A percentile compares a stretch with the other conserved stretches of the same genome.
phyloP scores from a whole-genome alignment of 2,888 invertebrate species.

The Eilema depressum region DNA sequence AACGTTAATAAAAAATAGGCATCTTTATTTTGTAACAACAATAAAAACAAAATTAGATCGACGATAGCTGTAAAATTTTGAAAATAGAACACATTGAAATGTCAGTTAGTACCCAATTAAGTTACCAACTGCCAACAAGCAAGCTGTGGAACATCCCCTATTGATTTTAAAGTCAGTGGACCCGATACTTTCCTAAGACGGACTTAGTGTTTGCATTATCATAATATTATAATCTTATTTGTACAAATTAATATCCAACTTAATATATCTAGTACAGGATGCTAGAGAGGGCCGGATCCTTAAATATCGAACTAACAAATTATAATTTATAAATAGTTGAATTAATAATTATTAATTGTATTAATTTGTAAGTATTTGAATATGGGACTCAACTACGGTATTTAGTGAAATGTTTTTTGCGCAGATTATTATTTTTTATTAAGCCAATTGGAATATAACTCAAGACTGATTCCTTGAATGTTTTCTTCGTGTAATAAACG shows the following conservation, averaged over 20 bases:
- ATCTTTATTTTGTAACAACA: too few relatives aligned
- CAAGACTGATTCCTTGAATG: conserved; percentile 79
- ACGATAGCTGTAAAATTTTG: too few relatives aligned
- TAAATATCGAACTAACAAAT: conserved; percentile 63
- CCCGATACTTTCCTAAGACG: conserved; percentile 42
- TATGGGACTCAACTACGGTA: conserved; percentile 85
- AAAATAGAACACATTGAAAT: not conserved
- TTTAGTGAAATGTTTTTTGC: conserved; percentile 76
- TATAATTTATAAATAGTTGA: conserved; percentile 70
- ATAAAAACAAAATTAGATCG: too few relatives aligned
- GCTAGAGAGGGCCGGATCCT: conserved; percentile 81
- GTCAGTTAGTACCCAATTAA: too few relatives aligned
- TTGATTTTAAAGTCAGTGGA: conserved; percentile 28
- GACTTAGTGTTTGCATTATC: conserved; percentile 58
- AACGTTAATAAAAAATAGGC: too few relatives aligned
- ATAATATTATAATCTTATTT: conserved; percentile 66
- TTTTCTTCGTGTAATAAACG: conserved; percentile 40
- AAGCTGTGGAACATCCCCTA: conserved; percentile 7
- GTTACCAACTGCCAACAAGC: not conserved
- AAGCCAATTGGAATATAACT: conserved; percentile 67
- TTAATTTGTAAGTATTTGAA: conserved; percentile 76
- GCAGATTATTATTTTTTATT: conserved; percentile 67
- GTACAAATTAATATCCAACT: conserved; percentile 69
- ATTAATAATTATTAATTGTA: conserved; percentile 65
- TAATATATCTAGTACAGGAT: conserved; percentile 71